These are phyloP conservation scores for Halcyon malimbica DNA, from an alignment of 2,113 vertebrate genomes.

Conservation along the genomic window DNA sequence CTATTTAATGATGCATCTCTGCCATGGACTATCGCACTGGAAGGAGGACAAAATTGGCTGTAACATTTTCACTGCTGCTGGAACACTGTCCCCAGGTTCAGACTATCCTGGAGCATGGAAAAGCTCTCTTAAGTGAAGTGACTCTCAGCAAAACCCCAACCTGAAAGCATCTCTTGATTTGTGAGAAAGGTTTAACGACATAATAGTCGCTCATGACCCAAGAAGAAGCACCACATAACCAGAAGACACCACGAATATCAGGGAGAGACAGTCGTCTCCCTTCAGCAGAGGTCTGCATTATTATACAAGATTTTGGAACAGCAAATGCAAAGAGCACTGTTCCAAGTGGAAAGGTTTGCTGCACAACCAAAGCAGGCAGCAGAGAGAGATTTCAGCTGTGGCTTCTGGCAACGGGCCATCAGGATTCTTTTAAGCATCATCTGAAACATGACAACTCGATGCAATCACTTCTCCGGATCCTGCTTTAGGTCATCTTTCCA, in stretches of 20 bases:
- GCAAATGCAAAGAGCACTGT: background rate
- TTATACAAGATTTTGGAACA: background rate
- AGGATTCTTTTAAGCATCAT: conserved; percentile 59
- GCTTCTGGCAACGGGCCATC: conserved; percentile 12
- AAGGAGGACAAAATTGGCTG: background rate
- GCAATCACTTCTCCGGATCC: conserved; percentile 55
- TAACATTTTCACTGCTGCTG: background rate
- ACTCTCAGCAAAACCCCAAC: background rate
- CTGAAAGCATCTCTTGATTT: background rate
- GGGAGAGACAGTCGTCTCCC: background rate
- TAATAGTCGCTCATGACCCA: background rate
- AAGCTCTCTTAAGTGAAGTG: background rate
- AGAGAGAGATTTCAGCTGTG: conserved; percentile 43
- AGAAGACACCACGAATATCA: background rate
- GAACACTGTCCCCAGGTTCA: background rate
- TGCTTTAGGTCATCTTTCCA: conserved; percentile 66
- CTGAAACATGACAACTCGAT: conserved; percentile 50
- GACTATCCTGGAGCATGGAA: background rate
- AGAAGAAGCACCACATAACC: background rate
- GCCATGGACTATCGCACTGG: background rate
- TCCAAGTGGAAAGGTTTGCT: conserved; percentile 25
- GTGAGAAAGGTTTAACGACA: background rate
- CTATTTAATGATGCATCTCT: background rate
- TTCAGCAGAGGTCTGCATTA: background rate
- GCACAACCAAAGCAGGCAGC: conserved; percentile 34